Conservation (phyloP, 2,888 invertebrate genomes). For the Drosophila bunnanda region DNA sequence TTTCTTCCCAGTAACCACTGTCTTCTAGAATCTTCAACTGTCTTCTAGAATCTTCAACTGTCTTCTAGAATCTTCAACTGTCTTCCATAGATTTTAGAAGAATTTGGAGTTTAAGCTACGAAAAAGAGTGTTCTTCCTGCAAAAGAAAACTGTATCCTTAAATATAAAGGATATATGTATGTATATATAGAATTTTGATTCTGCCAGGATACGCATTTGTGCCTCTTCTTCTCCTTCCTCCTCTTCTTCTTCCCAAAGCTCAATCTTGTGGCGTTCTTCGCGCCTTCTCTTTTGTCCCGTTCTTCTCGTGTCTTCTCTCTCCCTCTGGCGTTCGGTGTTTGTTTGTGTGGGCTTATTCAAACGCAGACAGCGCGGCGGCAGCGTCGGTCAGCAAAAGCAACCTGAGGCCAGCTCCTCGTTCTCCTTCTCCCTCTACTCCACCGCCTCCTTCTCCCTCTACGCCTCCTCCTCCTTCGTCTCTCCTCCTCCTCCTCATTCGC, state of each 20-base stretch:
- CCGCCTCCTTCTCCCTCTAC: neutral
- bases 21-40: neutral
- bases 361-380: conserved; percentile 79
- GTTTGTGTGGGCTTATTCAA: conserved; percentile 70
- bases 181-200: neutral
- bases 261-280: conserved; percentile 20
- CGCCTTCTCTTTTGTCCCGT: conserved; percentile 24
- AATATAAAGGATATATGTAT: conserved; percentile 1
- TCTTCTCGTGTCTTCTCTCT: conserved; percentile 18
- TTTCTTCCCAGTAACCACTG: neutral
- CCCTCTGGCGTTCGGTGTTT: conserved; percentile 33
- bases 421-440: neutral
- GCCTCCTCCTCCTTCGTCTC: neutral
- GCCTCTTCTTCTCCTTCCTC: neutral
- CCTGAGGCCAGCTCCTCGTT: conserved; percentile 17
- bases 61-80: neutral
- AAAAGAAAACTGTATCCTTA: no score
- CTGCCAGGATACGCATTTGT: conserved; percentile 14
- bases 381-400: conserved; percentile 40
- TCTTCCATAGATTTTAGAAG: neutral
- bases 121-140: neutral
- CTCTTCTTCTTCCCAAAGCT: conserved; percentile 8
- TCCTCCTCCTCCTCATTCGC: neutral
- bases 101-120: no score
- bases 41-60: neutral